Conservation (phyloP, 1,140 invertebrate genomes). For the Andricus grossulariae region DNA sequence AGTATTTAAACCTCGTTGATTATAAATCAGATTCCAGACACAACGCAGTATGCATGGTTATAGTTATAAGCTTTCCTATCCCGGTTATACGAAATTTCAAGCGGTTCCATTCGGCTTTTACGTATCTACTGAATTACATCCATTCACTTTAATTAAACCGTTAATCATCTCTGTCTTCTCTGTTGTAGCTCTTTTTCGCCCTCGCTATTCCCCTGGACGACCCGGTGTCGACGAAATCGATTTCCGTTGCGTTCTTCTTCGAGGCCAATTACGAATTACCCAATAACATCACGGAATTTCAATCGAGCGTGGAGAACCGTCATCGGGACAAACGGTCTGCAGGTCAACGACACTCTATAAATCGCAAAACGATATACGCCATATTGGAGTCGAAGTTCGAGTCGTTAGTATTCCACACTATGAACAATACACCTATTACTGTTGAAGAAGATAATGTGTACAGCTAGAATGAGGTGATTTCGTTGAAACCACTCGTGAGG, state of each 20-base stretch:
- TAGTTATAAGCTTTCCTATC: neutral
- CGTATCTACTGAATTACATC: constrained; percentile 4
- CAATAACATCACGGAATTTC: constrained; percentile 48
- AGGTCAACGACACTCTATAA: constrained; percentile 48
- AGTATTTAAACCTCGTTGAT: neutral
- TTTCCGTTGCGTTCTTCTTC: constrained; percentile 68
- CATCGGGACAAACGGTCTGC: constrained; percentile 37
- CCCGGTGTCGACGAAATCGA: constrained; percentile 61
- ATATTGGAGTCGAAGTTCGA: constrained; percentile 67
- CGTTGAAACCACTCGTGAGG: constrained; percentile 15
- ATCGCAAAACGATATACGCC: constrained; percentile 58
- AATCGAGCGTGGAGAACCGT: constrained; percentile 36
- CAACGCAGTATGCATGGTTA: neutral
- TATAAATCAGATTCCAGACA: constrained; percentile 5
- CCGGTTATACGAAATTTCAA: constrained; percentile 1
- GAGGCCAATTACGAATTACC: constrained; percentile 68
- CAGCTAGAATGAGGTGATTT: neutral
- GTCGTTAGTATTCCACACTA: constrained; percentile 56
- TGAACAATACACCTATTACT: constrained; percentile 9
- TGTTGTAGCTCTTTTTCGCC: constrained; percentile 63
- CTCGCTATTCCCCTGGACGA: constrained; percentile 66
- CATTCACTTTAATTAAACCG: constrained; percentile 35
- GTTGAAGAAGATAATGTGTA: constrained; percentile 4
- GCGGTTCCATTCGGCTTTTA: constrained; percentile 2
- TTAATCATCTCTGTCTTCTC: constrained; percentile 32